Evolutionary conservation across 2,888 invertebrate genomes (phyloP), one percentile per base, ranked within the genome.

Genomic region (Caenorhabditis panamensis): DNA sequence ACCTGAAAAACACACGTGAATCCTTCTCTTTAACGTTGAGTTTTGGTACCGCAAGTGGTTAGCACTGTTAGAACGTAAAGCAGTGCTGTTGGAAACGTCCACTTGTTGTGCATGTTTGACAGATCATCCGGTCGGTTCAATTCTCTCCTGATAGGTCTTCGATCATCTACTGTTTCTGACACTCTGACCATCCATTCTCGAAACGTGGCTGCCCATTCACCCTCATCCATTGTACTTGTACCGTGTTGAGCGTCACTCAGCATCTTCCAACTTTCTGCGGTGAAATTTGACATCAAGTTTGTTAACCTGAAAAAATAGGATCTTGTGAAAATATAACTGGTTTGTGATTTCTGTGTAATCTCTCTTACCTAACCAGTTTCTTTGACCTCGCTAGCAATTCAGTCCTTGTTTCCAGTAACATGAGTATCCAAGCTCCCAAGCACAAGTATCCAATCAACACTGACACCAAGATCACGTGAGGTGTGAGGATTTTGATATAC

Each of bases 21-120:
- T n/a, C n/a, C n/a, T n/a, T 63, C 22, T 16, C 18, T 47, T 63
- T 24, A 2, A 44, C 4, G n/a, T 22, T 13, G 2, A 18, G 20
- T 22, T 61, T 4, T 22, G 69, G 11, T 67, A 90, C 91, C 90
- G 78, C 91, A 91, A 84, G 91, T 91, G 20, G 91, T 91, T 54
- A 91, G 78, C 20, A 91, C 91, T n/a, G 91, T 91, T 20, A 91
- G 82, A 6, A 91, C 90, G 81, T 91, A 91, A 26, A 91, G 85
- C 11, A 90, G 72, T 6, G 90, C 88, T 4, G 91, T 90, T 6
- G 90, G 90, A 68, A 91, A 91, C 0, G 91, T 91, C 91, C 91
- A 91, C 61, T 88, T 90, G 66, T 89, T 89, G 63, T 88, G 89
- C 84, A 90, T 88, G 64, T 90, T 89, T 16, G 84, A 82, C 28